Evolutionary conservation across 2,888 invertebrate genomes (phyloP).

Genomic region (Prosopocoilus inquinatus): DNA sequence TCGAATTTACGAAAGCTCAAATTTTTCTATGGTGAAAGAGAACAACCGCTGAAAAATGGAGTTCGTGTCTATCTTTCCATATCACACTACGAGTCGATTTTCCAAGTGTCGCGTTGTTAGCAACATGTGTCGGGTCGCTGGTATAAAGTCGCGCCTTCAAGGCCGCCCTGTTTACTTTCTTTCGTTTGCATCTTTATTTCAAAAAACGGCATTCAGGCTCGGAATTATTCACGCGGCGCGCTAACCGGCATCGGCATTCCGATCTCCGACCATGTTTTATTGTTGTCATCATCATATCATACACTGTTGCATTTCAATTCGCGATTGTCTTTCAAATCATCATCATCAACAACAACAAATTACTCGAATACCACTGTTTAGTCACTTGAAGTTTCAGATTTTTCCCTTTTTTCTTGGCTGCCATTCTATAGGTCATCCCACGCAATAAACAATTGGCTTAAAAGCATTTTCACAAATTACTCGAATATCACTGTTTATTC

Average conservation of each 20-base stretch:
- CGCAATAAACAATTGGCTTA: too few relatives aligned
- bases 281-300: neutral
- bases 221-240: constrained; percentile 17
- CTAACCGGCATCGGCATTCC: constrained; percentile 13
- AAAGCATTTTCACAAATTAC: neutral
- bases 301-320: too few relatives aligned
- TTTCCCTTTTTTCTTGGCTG: too few relatives aligned
- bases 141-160: constrained; percentile 29
- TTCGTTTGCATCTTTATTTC: constrained; percentile 29
- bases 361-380: neutral
- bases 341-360: neutral
- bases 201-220: constrained; percentile 22
- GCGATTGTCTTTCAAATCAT: too few relatives aligned
- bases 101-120: too few relatives aligned
- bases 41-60: too few relatives aligned
- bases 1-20: too few relatives aligned
- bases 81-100: too few relatives aligned
- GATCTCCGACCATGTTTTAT: constrained; percentile 12
- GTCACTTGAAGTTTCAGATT: too few relatives aligned
- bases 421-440: too few relatives aligned
- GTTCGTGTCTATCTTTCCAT: too few relatives aligned
- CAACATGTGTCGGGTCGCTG: constrained; percentile 20
- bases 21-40: too few relatives aligned
- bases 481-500: neutral
- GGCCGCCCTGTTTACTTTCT: constrained; percentile 32